These are phyloP conservation scores for Sclerodermus sp. DNA, from an alignment of 2,888 invertebrate genomes.

Conservation along the genomic window DNA sequence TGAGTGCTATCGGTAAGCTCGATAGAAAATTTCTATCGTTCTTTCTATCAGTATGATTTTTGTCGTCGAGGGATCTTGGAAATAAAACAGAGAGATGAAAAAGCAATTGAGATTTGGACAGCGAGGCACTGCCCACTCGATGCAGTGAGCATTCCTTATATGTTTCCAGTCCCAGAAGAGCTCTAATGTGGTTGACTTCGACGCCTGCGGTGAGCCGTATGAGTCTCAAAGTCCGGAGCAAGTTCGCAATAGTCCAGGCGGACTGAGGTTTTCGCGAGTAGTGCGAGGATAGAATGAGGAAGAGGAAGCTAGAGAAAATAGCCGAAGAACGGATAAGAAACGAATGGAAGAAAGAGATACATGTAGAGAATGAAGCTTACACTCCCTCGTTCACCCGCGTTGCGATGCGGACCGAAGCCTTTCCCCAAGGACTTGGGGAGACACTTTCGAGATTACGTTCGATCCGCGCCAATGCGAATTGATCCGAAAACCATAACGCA, in stretches of 20 bases:
- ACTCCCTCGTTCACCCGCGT: conserved; percentile 20
- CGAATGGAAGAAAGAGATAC: conserved; percentile 1
- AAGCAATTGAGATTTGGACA: conserved; percentile 10
- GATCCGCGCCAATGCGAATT: conserved; percentile 32
- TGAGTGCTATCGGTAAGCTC: too few species aligned
- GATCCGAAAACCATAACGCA: conserved; percentile 40
- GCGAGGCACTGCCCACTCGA: conserved; percentile 1
- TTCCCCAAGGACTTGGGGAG: conserved; percentile 40
- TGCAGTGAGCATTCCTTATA: conserved; percentile 3
- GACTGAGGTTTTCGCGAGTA: conserved; percentile 1
- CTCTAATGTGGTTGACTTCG: conserved; percentile 30
- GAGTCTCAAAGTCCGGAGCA: conserved; percentile 22
- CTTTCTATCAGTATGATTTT: background rate
- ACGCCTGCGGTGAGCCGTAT: conserved; percentile 19
- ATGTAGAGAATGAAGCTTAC: background rate
- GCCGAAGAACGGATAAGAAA: background rate
- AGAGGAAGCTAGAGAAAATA: background rate
- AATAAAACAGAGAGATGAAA: conserved; percentile 4
- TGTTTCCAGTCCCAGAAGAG: conserved; percentile 21
- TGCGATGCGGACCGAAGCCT: conserved; percentile 27
- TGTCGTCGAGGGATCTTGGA: background rate
- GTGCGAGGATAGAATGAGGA: conserved; percentile 1
- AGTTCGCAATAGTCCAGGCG: conserved; percentile 15
- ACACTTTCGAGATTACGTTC: conserved; percentile 53
- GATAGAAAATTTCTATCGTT: background rate